These are phyloP conservation scores for Xanthia icteritia DNA, from an alignment of 2,888 invertebrate species.

Conservation along the genomic window DNA sequence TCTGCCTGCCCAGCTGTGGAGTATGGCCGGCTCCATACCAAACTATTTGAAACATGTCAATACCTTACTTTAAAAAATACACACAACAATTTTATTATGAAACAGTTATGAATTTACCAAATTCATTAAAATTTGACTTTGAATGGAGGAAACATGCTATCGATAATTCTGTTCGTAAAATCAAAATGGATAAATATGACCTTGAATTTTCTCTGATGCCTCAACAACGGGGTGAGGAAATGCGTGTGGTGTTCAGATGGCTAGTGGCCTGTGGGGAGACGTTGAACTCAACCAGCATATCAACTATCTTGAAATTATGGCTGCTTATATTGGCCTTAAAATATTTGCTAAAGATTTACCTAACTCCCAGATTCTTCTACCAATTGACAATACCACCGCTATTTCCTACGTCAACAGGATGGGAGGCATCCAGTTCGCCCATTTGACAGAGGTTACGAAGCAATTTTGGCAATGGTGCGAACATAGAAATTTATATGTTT, in stretches of 20 bases:
- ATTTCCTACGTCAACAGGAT: too few relatives aligned
- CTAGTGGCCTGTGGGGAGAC: conserved; percentile 21
- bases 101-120: not conserved
- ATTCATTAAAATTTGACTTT: too few relatives aligned
- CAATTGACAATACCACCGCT: conserved; percentile 48
- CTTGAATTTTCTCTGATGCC: not conserved
- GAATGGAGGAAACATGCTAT: not conserved
- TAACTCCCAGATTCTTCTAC: conserved; percentile 32
- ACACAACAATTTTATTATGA: not conserved
- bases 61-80: not conserved
- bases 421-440: not conserved
- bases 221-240: conserved; percentile 25
- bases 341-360: conserved; percentile 5
- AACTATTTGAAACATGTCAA: not conserved
- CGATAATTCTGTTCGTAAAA: conserved; percentile 7
- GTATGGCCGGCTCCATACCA: not conserved
- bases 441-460: conserved; percentile 10
- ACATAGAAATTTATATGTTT: conserved; percentile 15
- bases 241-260: conserved; percentile 7
- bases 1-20: conserved; percentile 11
- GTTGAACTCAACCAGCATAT: not conserved
- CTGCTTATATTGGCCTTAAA: conserved; percentile 2
- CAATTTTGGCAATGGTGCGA: not conserved
- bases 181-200: conserved; percentile 8
- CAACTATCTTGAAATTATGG: conserved; percentile 38